Evolutionary conservation across 2,797 vertebrate genomes (phyloP).

Genomic region (Leontopithecus rosalia): DNA sequence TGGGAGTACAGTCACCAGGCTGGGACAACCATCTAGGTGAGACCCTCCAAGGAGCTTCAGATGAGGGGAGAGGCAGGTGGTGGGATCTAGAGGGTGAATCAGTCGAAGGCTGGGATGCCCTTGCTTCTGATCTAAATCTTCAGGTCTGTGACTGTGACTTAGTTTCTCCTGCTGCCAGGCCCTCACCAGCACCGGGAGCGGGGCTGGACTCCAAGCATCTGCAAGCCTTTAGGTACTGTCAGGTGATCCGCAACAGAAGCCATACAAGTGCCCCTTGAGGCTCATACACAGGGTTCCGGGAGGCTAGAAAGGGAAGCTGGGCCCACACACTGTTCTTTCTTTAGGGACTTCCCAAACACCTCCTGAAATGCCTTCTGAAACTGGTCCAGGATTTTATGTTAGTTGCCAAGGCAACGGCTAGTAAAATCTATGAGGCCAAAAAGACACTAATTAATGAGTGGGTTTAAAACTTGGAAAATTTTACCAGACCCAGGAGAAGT

Average conservation of each 20-base stretch:
- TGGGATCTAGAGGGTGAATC: too few relatives aligned
- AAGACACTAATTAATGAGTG: slow-evolving; percentile 1
- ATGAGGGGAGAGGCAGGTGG: neutral
- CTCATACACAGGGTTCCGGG: neutral
- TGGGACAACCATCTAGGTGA: neutral
- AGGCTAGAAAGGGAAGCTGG: neutral
- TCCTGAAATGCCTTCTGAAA: neutral
- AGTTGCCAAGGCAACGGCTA: slow-evolving; percentile 23
- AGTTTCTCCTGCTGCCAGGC: neutral
- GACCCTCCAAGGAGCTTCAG: neutral
- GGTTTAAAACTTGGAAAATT: slow-evolving; percentile 16
- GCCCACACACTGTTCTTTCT: neutral
- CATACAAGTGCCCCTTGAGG: neutral
- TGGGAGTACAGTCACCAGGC: neutral
- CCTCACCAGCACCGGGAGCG: neutral
- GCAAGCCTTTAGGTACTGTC: neutral
- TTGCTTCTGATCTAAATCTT: neutral
- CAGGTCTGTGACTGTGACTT: neutral
- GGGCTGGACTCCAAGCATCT: neutral
- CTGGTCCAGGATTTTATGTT: slow-evolving; percentile 19
- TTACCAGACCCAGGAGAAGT: neutral
- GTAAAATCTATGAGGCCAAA: slow-evolving; percentile 1
- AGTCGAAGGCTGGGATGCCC: neutral
- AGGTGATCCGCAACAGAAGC: neutral
- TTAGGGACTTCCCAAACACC: neutral